Evolutionary conservation across 1,140 invertebrate genomes (phyloP), one percentile per base, ranked within the genome.

Genomic region (Psilanteris sp.): DNA sequence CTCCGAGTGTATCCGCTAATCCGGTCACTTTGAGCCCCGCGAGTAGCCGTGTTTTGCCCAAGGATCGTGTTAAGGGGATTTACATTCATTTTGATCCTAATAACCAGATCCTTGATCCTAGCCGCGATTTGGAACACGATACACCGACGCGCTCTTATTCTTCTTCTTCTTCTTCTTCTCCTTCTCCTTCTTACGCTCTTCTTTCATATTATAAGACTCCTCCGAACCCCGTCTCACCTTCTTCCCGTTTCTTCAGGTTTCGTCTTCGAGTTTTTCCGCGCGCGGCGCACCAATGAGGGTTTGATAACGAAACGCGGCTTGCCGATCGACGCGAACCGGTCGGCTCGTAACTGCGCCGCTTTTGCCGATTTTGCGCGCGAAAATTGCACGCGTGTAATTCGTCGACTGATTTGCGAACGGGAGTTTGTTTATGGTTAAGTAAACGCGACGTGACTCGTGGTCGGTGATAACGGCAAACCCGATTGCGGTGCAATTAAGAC

Each of bases 61-160:
- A 81, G 85, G 86, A 87, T 89, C 87, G 85, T 88, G 86, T 89
- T 89, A 89, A 89, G 86, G 85, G 86, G 86, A 89, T 89, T 89
- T 89, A 89, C 87, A 89, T 89, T 89, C 85, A 87, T 88, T 88
- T 87, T 81, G 81, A 88, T 87, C 85, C 86, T 86, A 88, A 89
- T 89, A 89, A 88, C 86, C 86, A 81, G 86, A 87, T 85, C 83
- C 84, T 82, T 80, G 84, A 87, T 86, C 83, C 81, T 81, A 66
- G 64, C 72, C 74, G 79, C 78, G 86, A 88, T 88, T 87, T 86
- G 83, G 84, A 88, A 88, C 81, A 86, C 81, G 86, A 87, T 88
- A 88, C 81, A 68, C 62, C 26, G 46, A 52, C 32, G 50, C 44
- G 41, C 32, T 27, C 18, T 39, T 16, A 15, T 24, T 62, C 29